Conservation (phyloP, 2,797 vertebrate species). For the Macrochelys suwanniensis region DNA sequence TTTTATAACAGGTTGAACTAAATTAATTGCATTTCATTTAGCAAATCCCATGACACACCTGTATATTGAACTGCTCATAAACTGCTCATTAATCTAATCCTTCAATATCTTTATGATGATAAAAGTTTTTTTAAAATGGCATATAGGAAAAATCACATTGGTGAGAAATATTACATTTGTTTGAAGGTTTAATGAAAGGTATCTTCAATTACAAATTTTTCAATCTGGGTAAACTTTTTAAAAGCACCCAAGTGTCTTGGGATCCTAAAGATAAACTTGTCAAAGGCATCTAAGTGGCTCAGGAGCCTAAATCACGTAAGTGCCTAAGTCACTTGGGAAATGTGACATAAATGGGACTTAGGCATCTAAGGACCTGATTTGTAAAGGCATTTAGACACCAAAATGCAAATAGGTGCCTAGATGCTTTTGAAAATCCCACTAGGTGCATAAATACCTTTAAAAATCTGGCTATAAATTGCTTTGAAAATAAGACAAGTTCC, state of each 20-base stretch:
- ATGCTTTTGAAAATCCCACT: neutral
- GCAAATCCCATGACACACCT: neutral
- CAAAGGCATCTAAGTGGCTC: neutral
- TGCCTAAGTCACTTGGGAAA: neutral
- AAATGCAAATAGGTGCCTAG: neutral
- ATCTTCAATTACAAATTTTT: neutral
- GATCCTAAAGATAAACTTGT: neutral
- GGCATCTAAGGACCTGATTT: neutral
- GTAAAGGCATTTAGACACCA: neutral
- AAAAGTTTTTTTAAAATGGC: neutral
- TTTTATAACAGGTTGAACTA: neutral
- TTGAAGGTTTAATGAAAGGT: neutral
- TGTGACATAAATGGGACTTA: neutral
- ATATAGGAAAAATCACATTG: neutral
- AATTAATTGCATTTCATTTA: neutral
- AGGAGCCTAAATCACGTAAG: neutral
- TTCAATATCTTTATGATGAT: neutral
- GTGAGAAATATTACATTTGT: neutral
- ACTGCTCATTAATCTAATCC: neutral
- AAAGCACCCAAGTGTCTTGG: neutral
- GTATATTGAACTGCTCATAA: neutral
- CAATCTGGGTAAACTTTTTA: neutral
- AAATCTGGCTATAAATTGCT: neutral
- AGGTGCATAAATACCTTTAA: neutral
- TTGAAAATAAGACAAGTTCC: neutral